phyloP scores from a whole-genome alignment of 2,797 vertebrate species.

The Tinamus major region DNA sequence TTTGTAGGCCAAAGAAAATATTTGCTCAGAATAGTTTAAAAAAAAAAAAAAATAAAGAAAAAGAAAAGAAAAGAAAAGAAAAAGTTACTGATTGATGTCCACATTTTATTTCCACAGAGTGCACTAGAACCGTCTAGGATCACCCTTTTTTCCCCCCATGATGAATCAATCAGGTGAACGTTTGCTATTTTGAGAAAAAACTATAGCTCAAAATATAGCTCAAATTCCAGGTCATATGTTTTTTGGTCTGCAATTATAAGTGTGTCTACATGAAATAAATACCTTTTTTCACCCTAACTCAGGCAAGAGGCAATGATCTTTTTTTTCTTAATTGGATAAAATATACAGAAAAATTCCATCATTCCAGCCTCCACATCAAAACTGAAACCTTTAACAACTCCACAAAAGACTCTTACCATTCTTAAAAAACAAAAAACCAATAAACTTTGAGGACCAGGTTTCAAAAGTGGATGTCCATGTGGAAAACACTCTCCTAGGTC shows the following conservation, averaged over 20 bases:
- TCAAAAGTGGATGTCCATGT: not conserved
- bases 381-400: not conserved
- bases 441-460: not conserved
- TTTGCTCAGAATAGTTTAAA: not conserved
- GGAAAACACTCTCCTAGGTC: not conserved
- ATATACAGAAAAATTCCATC: not conserved
- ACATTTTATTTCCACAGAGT: not conserved
- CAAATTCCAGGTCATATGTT: not conserved
- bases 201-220: not conserved
- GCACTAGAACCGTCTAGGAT: not conserved
- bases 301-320: not conserved
- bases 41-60: not conserved
- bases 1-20: conserved; percentile 44
- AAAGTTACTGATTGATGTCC: not conserved
- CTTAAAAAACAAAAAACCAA: not conserved
- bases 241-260: not conserved
- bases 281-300: not conserved
- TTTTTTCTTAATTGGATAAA: not conserved
- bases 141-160: not conserved
- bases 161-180: not conserved
- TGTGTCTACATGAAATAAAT: not conserved
- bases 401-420: not conserved
- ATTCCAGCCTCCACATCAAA: not conserved
- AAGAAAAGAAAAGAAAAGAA: no score
- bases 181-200: not conserved